Evolutionary conservation across 2,888 invertebrate genomes (phyloP).

Genomic region (Agriopis marginaria): DNA sequence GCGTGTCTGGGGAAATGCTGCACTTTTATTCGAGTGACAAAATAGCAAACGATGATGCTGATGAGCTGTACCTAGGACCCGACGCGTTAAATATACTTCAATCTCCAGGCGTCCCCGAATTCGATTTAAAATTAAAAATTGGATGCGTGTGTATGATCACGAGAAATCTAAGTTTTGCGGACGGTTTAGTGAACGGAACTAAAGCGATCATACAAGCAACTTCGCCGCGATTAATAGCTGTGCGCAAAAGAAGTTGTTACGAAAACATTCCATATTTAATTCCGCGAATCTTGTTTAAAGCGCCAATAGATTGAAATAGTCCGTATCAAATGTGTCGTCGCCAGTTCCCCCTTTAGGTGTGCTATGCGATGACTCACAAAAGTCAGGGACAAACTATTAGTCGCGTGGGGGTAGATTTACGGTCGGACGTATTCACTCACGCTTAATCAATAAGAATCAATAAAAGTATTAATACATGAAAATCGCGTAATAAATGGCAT

Average conservation of each 20-base stretch:
- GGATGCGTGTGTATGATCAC: constrained; percentile 18
- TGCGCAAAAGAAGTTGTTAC: too few relatives aligned
- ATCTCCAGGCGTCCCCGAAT: constrained; percentile 12
- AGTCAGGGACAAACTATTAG: constrained; percentile 24
- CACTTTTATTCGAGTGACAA: constrained; percentile 13
- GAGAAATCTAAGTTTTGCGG: constrained; percentile 16
- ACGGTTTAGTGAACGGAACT: neutral
- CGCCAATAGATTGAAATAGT: too few relatives aligned
- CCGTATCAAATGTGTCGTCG: constrained; percentile 14
- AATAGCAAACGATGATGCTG: constrained; percentile 6
- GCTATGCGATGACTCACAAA: constrained; percentile 30
- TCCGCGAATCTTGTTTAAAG: too few relatives aligned
- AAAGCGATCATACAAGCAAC: too few relatives aligned
- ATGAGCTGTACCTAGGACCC: constrained; percentile 12
- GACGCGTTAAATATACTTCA: constrained; percentile 11
- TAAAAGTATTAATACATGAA: neutral
- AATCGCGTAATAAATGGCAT: neutral
- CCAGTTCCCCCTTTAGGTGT: constrained; percentile 24
- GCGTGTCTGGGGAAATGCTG: neutral
- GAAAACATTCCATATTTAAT: too few relatives aligned
- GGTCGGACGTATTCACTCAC: constrained; percentile 1
- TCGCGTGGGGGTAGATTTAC: constrained; percentile 13
- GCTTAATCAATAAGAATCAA: neutral
- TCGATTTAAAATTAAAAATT: constrained; percentile 11
- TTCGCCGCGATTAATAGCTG: too few relatives aligned